Evolutionary conservation across 2,113 vertebrate genomes (phyloP).

Genomic region (Procapra przewalskii): DNA sequence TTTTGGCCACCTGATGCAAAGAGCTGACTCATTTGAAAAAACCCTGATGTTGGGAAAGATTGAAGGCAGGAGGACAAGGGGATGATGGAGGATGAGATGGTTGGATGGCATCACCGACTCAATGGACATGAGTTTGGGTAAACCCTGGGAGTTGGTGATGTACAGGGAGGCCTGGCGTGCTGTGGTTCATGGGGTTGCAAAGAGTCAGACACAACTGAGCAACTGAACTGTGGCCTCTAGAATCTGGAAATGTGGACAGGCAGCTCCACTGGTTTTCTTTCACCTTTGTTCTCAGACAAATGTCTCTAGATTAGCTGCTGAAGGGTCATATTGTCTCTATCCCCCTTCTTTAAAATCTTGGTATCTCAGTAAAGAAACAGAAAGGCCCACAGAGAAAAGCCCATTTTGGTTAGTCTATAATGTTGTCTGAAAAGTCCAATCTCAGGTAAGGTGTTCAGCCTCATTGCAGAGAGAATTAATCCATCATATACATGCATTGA

Average conservation of each 20-base stretch:
- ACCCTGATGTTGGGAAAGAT: not conserved
- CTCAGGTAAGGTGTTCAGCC: not conserved
- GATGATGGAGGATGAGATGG: not conserved
- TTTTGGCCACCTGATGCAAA: not conserved
- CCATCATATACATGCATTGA: not conserved
- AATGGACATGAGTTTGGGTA: not conserved
- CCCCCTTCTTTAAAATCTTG: not conserved
- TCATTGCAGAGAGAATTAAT: not conserved
- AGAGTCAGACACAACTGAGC: not conserved
- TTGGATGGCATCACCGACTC: not conserved
- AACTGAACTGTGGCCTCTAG: not conserved
- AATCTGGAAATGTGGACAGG: not conserved
- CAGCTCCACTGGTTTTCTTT: not conserved
- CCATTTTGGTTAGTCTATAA: not conserved
- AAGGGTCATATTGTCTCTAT: not conserved
- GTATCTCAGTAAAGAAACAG: conserved; percentile 14
- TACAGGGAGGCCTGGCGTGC: not conserved
- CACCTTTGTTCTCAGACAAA: conserved; percentile 4
- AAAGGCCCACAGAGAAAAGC: not conserved
- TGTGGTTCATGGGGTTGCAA: not conserved
- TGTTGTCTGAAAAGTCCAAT: not conserved
- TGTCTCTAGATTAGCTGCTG: not conserved
- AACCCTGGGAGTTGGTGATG: not conserved
- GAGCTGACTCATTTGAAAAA: not conserved
- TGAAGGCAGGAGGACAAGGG: not conserved